Conservation (phyloP, 2,797 vertebrate genomes). For the Notamacropus eugenii region DNA sequence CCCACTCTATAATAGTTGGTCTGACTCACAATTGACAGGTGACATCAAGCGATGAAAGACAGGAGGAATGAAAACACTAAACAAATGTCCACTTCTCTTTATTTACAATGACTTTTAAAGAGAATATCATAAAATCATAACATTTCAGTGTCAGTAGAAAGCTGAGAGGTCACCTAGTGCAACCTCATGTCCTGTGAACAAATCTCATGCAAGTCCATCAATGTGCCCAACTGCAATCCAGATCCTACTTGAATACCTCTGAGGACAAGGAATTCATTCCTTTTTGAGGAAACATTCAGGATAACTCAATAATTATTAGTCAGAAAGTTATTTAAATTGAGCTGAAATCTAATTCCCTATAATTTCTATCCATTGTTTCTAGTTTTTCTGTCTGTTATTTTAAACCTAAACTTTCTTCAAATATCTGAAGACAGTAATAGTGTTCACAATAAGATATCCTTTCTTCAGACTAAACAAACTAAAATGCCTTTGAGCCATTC, state of each 20-base stretch:
- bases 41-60: neutral
- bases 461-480: neutral
- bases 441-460: neutral
- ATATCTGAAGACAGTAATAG: neutral
- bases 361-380: neutral
- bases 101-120: rapidly evolving
- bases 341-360: neutral
- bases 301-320: neutral
- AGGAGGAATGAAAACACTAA: rapidly evolving
- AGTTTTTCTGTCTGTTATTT: neutral
- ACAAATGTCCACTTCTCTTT: neutral
- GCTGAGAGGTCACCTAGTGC: neutral
- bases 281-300: neutral
- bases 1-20: neutral
- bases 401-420: neutral
- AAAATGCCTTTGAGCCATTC: neutral
- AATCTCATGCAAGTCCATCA: neutral
- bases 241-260: neutral
- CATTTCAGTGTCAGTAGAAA: neutral
- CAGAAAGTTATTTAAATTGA: neutral
- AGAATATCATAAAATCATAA: neutral
- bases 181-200: neutral
- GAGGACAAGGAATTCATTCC: neutral
- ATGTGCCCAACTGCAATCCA: neutral
- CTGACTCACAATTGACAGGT: rapidly evolving